Conservation (phyloP, 1,140 invertebrate genomes). For the Pachyrhynchus sulphureomaculatus region DNA sequence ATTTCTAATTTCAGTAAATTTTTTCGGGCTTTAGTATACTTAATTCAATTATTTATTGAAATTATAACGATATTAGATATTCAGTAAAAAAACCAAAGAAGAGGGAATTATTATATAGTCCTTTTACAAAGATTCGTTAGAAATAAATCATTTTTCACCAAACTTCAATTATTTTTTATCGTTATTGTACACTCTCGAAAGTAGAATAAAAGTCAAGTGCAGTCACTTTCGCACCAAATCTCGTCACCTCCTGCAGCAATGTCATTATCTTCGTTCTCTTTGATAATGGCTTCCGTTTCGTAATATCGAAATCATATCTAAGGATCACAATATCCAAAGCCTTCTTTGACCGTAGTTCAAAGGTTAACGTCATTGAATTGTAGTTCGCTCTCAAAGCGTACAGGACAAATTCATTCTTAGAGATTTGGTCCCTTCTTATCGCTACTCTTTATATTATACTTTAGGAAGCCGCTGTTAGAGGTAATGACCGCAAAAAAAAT, state of each 20-base stretch:
- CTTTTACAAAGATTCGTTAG: too few species aligned
- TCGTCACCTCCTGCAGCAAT: slow-evolving; percentile 19
- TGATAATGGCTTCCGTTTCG: slow-evolving; percentile 45
- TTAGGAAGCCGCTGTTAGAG: not conserved
- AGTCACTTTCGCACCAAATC: slow-evolving; percentile 22
- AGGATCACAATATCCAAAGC: slow-evolving; percentile 39
- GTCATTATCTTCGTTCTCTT: slow-evolving; percentile 36
- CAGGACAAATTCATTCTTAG: slow-evolving; percentile 25
- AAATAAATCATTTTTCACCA: too few species aligned
- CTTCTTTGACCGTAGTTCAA: slow-evolving; percentile 36
- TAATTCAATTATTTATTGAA: too few species aligned
- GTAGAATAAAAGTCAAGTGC: slow-evolving; percentile 22
- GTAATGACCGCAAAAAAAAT: slow-evolving; percentile 20
- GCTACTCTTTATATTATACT: slow-evolving; percentile 10
- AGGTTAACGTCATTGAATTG: slow-evolving; percentile 23
- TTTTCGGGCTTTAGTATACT: too few species aligned
- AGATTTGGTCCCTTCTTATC: slow-evolving; percentile 6
- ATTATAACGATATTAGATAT: too few species aligned
- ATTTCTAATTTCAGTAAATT: too few species aligned
- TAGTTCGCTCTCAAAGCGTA: not conserved
- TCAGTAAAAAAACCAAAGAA: too few species aligned
- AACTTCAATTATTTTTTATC: slow-evolving; percentile 21
- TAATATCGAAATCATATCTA: slow-evolving; percentile 45
- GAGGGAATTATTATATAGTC: too few species aligned
- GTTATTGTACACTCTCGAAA: slow-evolving; percentile 3